A percentile compares a stretch with the other conserved stretches of the same genome.
Conservation (phyloP, 2,797 vertebrate genomes). For the Scyliorhinus canicula region DNA sequence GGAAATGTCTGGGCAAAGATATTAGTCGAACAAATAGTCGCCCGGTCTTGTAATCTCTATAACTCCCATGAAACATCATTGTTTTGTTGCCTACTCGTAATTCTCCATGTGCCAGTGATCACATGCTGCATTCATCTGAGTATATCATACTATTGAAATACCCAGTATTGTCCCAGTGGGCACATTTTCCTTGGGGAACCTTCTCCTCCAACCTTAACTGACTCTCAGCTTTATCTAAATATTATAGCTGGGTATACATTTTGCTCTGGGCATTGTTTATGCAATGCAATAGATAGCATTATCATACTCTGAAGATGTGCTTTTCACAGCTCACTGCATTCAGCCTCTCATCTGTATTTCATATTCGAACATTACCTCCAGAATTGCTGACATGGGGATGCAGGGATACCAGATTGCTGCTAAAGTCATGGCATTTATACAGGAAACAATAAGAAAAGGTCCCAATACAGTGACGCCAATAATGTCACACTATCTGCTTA, state of each 20-base stretch:
- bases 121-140: neutral
- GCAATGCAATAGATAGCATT: neutral
- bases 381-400: neutral
- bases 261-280: neutral
- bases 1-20: no score
- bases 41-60: no score
- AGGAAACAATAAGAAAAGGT: neutral
- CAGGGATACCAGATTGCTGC: neutral
- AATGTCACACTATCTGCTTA: neutral
- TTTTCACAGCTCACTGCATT: constrained; percentile 32
- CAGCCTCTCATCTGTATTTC: constrained; percentile 8
- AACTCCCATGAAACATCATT: neutral
- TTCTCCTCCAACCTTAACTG: neutral
- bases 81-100: neutral
- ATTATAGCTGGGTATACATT: neutral
- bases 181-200: neutral
- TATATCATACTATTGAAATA: neutral
- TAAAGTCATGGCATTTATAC: neutral
- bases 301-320: neutral
- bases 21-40: neutral
- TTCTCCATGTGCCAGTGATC: neutral
- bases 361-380: neutral
- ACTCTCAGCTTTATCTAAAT: neutral
- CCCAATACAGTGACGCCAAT: neutral
- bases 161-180: neutral